Percentiles rank a stretch among this genome's conserved stretches.
phyloP scores from a whole-genome alignment of 1,140 invertebrate genomes.

The Drosophila punjabiensis region DNA sequence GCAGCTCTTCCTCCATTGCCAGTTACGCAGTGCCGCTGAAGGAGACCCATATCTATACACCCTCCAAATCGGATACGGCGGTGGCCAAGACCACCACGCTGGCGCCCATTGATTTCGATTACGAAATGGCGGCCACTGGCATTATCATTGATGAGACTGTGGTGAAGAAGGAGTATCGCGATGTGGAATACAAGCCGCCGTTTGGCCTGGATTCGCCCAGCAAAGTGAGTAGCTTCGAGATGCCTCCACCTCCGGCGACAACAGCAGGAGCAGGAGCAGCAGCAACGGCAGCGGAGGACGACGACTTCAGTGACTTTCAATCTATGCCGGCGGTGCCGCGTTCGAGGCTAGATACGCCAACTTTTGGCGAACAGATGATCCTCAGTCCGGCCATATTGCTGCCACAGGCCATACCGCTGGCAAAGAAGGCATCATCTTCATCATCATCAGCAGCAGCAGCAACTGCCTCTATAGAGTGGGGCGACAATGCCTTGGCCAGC shows the following conservation, averaged over 20 bases:
- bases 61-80: constrained; percentile 74
- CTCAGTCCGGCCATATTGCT: constrained; percentile 80
- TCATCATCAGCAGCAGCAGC: not conserved
- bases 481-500: constrained; percentile 86
- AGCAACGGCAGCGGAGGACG: constrained; percentile 17
- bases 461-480: constrained; percentile 87
- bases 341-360: constrained; percentile 57
- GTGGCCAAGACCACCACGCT: constrained; percentile 74
- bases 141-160: constrained; percentile 84
- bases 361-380: constrained; percentile 79
- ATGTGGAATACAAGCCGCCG: constrained; percentile 82
- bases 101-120: constrained; percentile 82
- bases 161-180: constrained; percentile 84
- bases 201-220: constrained; percentile 61
- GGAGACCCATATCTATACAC: constrained; percentile 85
- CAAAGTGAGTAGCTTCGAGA: constrained; percentile 43
- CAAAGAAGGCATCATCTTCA: constrained; percentile 54
- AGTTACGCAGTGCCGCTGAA: constrained; percentile 76
- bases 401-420: constrained; percentile 75
- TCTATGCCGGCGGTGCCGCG: constrained; percentile 61
- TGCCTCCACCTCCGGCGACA: constrained; percentile 24
- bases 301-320: constrained; percentile 83
- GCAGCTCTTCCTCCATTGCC: constrained; percentile 16
- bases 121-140: constrained; percentile 81
- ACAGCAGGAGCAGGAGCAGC: not conserved